phyloP scores from a whole-genome alignment of 2,888 invertebrate genomes.

The Phoenoteleia sp. region DNA sequence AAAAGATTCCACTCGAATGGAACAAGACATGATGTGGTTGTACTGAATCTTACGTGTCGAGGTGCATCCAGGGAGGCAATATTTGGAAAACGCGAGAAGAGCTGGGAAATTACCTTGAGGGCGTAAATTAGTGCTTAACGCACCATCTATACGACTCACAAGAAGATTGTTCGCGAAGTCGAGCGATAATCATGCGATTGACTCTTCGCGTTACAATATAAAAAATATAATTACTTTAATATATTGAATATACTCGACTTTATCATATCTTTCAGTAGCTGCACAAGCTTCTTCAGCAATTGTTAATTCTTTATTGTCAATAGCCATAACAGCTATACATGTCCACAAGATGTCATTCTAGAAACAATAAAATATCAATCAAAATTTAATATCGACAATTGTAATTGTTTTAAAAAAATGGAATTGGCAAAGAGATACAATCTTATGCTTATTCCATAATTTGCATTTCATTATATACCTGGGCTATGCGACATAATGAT shows the following conservation, averaged over 20 bases:
- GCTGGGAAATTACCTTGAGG: too few relatives aligned
- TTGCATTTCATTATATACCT: conserved; percentile 85
- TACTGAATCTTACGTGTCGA: too few relatives aligned
- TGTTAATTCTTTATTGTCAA: conserved; percentile 94
- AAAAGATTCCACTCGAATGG: too few relatives aligned
- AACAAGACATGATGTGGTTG: too few relatives aligned
- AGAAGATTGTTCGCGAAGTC: too few relatives aligned
- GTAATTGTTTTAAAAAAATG: conserved; percentile 10
- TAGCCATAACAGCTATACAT: conserved; percentile 96
- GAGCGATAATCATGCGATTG: too few relatives aligned
- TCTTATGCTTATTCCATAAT: conserved; percentile 37
- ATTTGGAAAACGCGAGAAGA: too few relatives aligned
- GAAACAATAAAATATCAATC: conserved; percentile 24
- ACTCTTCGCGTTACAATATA: too few relatives aligned
- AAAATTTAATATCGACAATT: conserved; percentile 5
- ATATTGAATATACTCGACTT: conserved; percentile 94
- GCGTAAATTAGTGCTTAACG: too few relatives aligned
- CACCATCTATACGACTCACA: too few relatives aligned
- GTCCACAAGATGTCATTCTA: conserved; percentile 94
- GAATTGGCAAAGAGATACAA: conserved; percentile 31
- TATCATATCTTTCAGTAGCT: conserved; percentile 94
- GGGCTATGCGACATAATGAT: conserved; percentile 91
- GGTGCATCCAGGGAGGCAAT: too few relatives aligned
- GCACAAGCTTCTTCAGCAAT: conserved; percentile 99
- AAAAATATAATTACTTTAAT: conserved; percentile 89